Evolutionary conservation across 2,113 vertebrate genomes (phyloP), one percentile per base, ranked within the genome.

Genomic region (Dascyllus trimaculatus): DNA sequence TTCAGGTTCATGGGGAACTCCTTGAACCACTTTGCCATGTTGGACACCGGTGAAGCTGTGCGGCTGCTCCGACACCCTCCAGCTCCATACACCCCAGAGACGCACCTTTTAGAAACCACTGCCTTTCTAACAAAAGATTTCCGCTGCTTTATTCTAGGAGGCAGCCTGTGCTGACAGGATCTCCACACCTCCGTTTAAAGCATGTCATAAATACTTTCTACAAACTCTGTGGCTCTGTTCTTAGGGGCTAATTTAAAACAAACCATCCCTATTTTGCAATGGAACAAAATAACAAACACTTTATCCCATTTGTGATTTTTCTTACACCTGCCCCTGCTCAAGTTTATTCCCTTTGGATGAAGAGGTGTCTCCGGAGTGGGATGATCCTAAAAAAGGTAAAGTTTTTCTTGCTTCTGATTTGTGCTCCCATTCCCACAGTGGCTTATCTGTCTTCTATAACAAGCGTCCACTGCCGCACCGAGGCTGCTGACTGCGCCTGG

Each of bases 21-120:
- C 88, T 96, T 97, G 92, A 97, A 97, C 97, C 97, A 97, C 88
- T 95, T 96, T 79, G 96, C 96, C 97, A 98, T 97, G 61, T 78
- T 82, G 72, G 73, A 82, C 66, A 84, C 74, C 74, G 73, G 2
- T 70, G 71, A 71, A 86, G 11, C 48, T 84, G 48, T 83, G 11
- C 75, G 79, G 11, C 46, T 83, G 62, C 49, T 58, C 32, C 58
- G 61, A 60, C 63, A 78, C 82, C 87, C 82, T 71, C 79, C 24
- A 68, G 85, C 85, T 57, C 92, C 91, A 92, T 91, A 25, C 80
- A 91, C 85, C 84, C 88, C 77, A 64, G 87, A 82, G 89, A 90
- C 86, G 59, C 85, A 89, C 84, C 87, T 93, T n/a, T 89, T 78
- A 79, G 18, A 89, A 89, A 88, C 76, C 76, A 68, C 79, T 56